Evolutionary conservation across 2,113 vertebrate genomes (phyloP).

Genomic region (Nyctereutes procyonoides): DNA sequence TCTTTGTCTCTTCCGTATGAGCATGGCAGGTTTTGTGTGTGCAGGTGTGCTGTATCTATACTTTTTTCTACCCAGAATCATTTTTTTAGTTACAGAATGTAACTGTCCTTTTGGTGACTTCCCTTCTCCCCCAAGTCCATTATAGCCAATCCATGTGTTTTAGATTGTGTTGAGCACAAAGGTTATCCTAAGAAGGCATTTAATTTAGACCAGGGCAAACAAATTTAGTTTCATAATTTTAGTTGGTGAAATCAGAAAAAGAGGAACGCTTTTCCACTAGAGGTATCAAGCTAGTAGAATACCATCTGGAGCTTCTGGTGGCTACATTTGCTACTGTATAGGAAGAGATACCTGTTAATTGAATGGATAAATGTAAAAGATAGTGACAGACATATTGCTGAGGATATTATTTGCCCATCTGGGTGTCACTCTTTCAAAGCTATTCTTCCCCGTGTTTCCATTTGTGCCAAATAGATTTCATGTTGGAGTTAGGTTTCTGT

Average conservation of each 20-base stretch:
- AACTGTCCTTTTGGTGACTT: background rate
- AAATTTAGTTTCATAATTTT: background rate
- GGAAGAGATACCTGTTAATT: background rate
- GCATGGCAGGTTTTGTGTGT: background rate
- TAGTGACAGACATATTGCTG: background rate
- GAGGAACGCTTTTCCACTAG: background rate
- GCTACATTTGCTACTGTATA: background rate
- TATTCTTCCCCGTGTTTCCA: background rate
- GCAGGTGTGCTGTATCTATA: background rate
- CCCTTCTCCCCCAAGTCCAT: rapidly evolving
- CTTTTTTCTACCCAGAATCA: background rate
- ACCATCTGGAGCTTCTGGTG: background rate
- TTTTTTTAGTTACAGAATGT: background rate
- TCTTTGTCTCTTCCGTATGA: background rate
- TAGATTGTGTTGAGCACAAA: background rate
- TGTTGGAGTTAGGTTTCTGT: background rate
- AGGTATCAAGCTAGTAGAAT: background rate
- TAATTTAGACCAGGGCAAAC: background rate
- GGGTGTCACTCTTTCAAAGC: background rate
- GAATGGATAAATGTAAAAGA: background rate
- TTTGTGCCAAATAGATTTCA: background rate
- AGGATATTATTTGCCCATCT: background rate
- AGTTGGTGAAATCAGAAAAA: background rate
- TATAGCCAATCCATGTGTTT: background rate
- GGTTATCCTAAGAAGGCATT: background rate